Evolutionary conservation across 2,888 invertebrate genomes (phyloP).

Genomic region (Spialia ferax): DNA sequence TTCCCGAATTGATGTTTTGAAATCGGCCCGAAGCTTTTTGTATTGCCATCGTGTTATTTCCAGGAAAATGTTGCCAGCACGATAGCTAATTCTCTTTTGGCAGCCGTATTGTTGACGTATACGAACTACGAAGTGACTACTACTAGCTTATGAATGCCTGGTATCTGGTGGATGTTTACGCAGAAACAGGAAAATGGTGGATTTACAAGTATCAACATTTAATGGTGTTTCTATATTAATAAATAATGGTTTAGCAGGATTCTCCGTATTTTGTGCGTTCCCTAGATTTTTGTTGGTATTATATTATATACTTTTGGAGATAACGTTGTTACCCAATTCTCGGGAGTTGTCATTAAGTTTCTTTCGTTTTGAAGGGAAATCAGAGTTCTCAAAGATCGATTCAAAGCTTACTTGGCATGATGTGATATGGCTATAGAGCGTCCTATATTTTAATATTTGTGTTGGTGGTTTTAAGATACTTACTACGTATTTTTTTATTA

Average conservation of each 20-base stretch:
- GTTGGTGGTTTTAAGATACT: too few relatives aligned
- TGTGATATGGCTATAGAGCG: too few relatives aligned
- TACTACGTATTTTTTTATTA: too few relatives aligned
- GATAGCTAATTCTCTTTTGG: conserved; percentile 37
- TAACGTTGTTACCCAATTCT: too few relatives aligned
- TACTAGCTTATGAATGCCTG: conserved; percentile 14
- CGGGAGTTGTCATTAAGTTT: too few relatives aligned
- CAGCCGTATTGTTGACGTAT: conserved; percentile 39
- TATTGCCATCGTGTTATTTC: conserved; percentile 48
- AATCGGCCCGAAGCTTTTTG: conserved; percentile 65
- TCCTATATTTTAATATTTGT: too few relatives aligned
- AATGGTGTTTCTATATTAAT: neutral
- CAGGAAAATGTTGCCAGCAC: conserved; percentile 40
- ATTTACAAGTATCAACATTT: conserved; percentile 21
- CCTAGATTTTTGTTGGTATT: neutral
- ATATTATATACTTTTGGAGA: neutral
- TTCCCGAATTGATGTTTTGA: conserved; percentile 73
- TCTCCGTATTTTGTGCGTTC: neutral
- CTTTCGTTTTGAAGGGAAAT: too few relatives aligned
- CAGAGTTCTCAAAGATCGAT: too few relatives aligned
- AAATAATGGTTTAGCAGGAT: neutral
- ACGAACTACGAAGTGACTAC: conserved; percentile 29
- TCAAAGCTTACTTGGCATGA: too few relatives aligned
- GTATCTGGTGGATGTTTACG: conserved; percentile 31
- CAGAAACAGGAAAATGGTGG: conserved; percentile 33